Evolutionary conservation across 2,888 invertebrate genomes (phyloP), one percentile per base, ranked within the genome.

Genomic region (Tolmerus cingulatus): DNA sequence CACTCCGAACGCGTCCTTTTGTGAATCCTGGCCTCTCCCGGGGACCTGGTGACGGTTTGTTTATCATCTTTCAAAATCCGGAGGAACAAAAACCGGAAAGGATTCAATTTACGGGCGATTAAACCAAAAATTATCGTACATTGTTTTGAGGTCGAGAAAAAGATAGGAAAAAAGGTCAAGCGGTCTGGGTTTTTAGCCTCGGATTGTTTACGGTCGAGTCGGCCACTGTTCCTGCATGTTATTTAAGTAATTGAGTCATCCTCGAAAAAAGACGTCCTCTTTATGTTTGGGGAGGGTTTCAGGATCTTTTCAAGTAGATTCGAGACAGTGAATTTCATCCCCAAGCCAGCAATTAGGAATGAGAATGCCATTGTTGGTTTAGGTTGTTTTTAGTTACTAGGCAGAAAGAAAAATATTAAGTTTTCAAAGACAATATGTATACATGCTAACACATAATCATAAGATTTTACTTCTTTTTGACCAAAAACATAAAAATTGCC

Each of bases 11-110:
- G 40, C 23, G 37, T 19, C 23, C 43, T 43, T 40, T 46, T 46
- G 16, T 78, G 9, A 43, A 9, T 23, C 66, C 23, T 23, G n/a
- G 12, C 1, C 27, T 27, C 66, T 27, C 55, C 76, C 37, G 76
- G 34, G 34, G 9, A 34, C 40, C 12, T 5, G n/a, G 19, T 76
- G 12, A 37, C 8, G 37, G 9, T 76, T 76, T 81, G 55, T 51
- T 81, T 81, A 81, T 81, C 55, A 81, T 51, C 55, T 51, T 81
- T 81, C 81, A 55, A 81, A 81, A n/a, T 51, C 55, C 81, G 51
- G 81, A 55, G 55, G 43, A 55, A n/a, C 55, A 55, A 51, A 51
- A 81, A 55, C 51, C 34, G 55, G 81, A 81, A 51, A 51, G 19
- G 84, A 40, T 40, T 66, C 74, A 57, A 74, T 84, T 84, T 84